Evolutionary conservation across 2,888 invertebrate genomes (phyloP).

Genomic region (Drosophila birchii): DNA sequence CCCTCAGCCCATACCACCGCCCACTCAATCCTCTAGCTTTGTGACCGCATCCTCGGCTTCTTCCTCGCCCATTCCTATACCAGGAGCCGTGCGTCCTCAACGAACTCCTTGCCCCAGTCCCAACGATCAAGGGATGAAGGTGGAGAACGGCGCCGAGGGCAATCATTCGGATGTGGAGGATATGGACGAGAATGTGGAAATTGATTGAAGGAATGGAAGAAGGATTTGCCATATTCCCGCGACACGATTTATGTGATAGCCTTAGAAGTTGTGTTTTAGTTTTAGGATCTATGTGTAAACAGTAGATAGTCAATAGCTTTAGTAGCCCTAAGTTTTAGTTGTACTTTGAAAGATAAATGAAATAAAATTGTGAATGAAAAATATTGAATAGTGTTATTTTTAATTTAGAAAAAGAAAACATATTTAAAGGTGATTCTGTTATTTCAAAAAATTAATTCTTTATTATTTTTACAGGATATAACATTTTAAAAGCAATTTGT

Average conservation of each 20-base stretch:
- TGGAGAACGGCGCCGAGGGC: slow-evolving; percentile 74
- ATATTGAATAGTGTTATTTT: slow-evolving; percentile 30
- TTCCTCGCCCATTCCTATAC: slow-evolving; percentile 67
- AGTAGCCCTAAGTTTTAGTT: slow-evolving; percentile 72
- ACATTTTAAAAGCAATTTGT: accelerated
- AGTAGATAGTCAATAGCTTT: slow-evolving; percentile 61
- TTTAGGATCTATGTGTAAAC: slow-evolving; percentile 40
- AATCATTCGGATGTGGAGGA: slow-evolving; percentile 79
- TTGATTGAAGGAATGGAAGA: slow-evolving; percentile 73
- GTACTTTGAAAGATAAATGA: slow-evolving; percentile 32
- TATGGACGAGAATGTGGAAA: slow-evolving; percentile 85
- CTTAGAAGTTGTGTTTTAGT: slow-evolving; percentile 44
- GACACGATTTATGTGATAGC: slow-evolving; percentile 64
- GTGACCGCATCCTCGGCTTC: slow-evolving; percentile 75
- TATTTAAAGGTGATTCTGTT: slow-evolving; percentile 23
- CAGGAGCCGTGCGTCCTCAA: slow-evolving; percentile 56
- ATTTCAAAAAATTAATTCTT: neutral
- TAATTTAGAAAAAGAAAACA: slow-evolving; percentile 14
- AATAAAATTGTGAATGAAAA: slow-evolving; percentile 32
- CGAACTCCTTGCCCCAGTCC: slow-evolving; percentile 68
- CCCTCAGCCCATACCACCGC: slow-evolving; percentile 84
- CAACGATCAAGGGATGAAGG: slow-evolving; percentile 37
- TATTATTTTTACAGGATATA: no score
- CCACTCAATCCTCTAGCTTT: slow-evolving; percentile 58
- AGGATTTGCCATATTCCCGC: neutral